Percentiles rank a stretch among this genome's conserved stretches.
Conservation (phyloP, 2,888 invertebrate genomes). For the Digitonthophagus gazella region DNA sequence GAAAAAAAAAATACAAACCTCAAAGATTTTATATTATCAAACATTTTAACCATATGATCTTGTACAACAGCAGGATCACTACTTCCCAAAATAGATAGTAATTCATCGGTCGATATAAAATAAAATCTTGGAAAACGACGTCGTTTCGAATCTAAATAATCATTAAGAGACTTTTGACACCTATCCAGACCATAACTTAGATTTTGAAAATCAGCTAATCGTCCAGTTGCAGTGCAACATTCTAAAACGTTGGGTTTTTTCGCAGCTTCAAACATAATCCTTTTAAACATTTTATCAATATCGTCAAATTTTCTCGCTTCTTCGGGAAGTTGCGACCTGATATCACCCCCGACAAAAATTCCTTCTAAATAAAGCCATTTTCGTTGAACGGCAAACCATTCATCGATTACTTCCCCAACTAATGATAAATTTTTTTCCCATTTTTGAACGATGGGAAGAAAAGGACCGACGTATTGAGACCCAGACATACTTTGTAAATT, state of each 20-base stretch:
- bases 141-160: slow-evolving; percentile 85
- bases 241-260: slow-evolving; percentile 77
- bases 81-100: slow-evolving; percentile 85
- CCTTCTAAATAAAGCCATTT: slow-evolving; percentile 93
- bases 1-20: too few species aligned
- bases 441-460: slow-evolving; percentile 75
- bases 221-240: slow-evolving; percentile 72
- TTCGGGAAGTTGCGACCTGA: slow-evolving; percentile 80
- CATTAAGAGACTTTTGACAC: slow-evolving; percentile 89
- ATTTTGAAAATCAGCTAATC: slow-evolving; percentile 70
- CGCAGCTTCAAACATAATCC: slow-evolving; percentile 82
- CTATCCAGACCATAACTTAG: slow-evolving; percentile 75
- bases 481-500: slow-evolving; percentile 88
- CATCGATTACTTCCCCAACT: slow-evolving; percentile 79
- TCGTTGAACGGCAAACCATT: slow-evolving; percentile 82
- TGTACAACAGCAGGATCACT: slow-evolving; percentile 82
- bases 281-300: slow-evolving; percentile 77
- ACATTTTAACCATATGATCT: slow-evolving; percentile 95
- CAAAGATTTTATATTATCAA: slow-evolving; percentile 78
- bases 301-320: slow-evolving; percentile 89
- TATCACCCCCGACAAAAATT: slow-evolving; percentile 88
- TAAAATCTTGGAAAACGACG: slow-evolving; percentile 88
- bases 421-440: slow-evolving; percentile 81
- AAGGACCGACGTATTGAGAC: slow-evolving; percentile 88
- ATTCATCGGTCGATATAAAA: slow-evolving; percentile 91